Percentiles rank a stretch among this genome's conserved stretches.
Evolutionary conservation across 2,797 vertebrate genomes (phyloP).

Genomic region (Pseudochirops corinnae): DNA sequence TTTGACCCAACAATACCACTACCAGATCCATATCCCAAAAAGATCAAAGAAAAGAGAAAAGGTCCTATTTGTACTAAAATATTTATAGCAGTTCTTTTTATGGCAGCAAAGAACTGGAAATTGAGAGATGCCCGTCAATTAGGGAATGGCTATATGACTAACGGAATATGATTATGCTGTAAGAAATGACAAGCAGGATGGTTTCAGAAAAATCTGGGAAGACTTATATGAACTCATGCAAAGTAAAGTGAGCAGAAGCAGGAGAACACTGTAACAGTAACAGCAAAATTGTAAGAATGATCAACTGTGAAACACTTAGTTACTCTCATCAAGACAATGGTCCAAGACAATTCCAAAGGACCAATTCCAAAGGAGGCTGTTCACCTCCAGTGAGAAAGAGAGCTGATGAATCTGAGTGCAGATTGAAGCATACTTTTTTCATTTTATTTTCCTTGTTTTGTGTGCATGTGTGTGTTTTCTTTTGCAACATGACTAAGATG

Average conservation of each 20-base stretch:
- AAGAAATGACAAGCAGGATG: not conserved
- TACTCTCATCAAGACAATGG: not conserved
- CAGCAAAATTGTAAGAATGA: not conserved
- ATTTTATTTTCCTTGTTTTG: not conserved
- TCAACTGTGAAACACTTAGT: not conserved
- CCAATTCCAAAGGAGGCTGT: not conserved
- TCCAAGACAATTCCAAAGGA: not conserved
- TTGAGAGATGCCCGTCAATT: too few relatives aligned
- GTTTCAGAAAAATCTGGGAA: not conserved
- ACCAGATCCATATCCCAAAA: too few relatives aligned
- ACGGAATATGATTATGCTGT: not conserved
- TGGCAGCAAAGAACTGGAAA: too few relatives aligned
- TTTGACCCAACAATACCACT: too few relatives aligned
- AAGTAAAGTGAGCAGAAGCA: not conserved
- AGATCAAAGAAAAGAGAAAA: too few relatives aligned
- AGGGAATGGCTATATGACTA: not conserved
- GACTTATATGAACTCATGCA: not conserved
- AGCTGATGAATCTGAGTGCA: not conserved
- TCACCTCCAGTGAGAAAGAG: too few relatives aligned
- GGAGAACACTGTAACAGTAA: not conserved
- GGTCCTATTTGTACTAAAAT: too few relatives aligned
- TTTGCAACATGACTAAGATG: not conserved
- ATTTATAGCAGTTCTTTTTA: too few relatives aligned
- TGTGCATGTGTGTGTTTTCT: not conserved
- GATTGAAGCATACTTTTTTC: not conserved